A percentile compares a stretch with the other conserved stretches of the same genome.
Evolutionary conservation across 1,140 invertebrate genomes (phyloP).

Genomic region (Drosophila azteca): DNA sequence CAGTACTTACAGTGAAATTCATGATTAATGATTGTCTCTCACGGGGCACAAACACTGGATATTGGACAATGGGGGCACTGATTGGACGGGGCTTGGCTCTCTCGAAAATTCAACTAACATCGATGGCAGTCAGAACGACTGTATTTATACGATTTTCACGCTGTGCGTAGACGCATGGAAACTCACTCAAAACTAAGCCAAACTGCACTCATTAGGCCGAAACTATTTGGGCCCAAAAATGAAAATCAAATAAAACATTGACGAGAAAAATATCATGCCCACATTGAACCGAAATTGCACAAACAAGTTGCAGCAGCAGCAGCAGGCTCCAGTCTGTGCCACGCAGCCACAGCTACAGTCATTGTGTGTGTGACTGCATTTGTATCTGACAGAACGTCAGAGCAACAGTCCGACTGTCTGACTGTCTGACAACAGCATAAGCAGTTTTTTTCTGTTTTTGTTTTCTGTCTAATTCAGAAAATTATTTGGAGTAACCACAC

Average conservation of each 20-base stretch:
- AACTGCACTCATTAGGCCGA: slow-evolving; percentile 75
- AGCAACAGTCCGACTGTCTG: neutral
- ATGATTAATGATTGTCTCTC: slow-evolving; percentile 14
- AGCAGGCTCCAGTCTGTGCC: neutral
- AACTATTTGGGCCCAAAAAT: slow-evolving; percentile 62
- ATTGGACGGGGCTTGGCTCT: slow-evolving; percentile 7
- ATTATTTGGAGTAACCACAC: slow-evolving; percentile 48
- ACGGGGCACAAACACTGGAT: too few relatives aligned
- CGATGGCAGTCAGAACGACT: slow-evolving; percentile 44
- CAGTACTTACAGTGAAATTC: slow-evolving; percentile 67
- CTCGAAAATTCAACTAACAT: slow-evolving; percentile 58
- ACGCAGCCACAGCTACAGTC: neutral
- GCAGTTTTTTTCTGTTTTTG: slow-evolving; percentile 24
- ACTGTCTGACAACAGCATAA: slow-evolving; percentile 21
- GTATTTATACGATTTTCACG: slow-evolving; percentile 68
- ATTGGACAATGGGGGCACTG: slow-evolving; percentile 24
- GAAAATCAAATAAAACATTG: slow-evolving; percentile 37
- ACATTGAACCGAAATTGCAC: slow-evolving; percentile 62
- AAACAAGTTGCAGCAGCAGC: slow-evolving; percentile 46
- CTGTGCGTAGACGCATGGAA: slow-evolving; percentile 33
- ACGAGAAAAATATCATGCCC: slow-evolving; percentile 56
- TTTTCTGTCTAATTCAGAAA: slow-evolving; percentile 29
- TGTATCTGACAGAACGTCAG: slow-evolving; percentile 35
- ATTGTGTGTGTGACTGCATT: slow-evolving; percentile 9
- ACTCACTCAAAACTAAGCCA: slow-evolving; percentile 72